Evolutionary conservation across 1,140 invertebrate genomes (phyloP).

Genomic region (Portunus trituberculatus): DNA sequence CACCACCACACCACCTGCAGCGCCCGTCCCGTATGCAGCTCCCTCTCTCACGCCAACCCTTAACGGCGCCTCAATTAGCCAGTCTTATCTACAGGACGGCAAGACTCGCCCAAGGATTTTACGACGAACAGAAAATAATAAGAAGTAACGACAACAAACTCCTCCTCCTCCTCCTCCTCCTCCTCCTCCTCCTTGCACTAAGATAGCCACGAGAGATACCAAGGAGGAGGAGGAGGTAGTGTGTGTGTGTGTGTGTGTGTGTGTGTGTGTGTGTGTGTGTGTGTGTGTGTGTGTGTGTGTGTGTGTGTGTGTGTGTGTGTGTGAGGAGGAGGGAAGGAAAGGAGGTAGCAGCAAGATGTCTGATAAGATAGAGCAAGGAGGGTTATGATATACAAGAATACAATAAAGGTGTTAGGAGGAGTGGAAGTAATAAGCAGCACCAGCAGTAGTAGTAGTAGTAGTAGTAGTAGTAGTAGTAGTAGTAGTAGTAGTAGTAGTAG

Average conservation of each 20-base stretch:
- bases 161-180: slow-evolving; percentile 3
- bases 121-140: not conserved
- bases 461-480: no score
- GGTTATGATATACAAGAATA: no score
- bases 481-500: no score
- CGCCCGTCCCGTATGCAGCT: not conserved
- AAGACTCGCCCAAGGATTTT: not conserved
- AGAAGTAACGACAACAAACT: not conserved
- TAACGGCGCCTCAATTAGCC: not conserved
- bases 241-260: not conserved
- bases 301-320: not conserved
- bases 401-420: no score
- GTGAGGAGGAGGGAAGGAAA: not conserved
- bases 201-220: not conserved
- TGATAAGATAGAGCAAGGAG: no score
- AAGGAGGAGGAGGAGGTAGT: not conserved
- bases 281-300: not conserved
- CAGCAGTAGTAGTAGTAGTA: no score
- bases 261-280: not conserved
- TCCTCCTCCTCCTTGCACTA: not conserved
- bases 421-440: no score
- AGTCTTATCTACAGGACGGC: not conserved
- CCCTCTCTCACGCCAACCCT: not conserved
- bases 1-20: no score
- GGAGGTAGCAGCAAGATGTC: no score